Evolutionary conservation across 2,888 invertebrate genomes (phyloP), one percentile per base, ranked within the genome.

Genomic region (Dolichopus griseipennis): DNA sequence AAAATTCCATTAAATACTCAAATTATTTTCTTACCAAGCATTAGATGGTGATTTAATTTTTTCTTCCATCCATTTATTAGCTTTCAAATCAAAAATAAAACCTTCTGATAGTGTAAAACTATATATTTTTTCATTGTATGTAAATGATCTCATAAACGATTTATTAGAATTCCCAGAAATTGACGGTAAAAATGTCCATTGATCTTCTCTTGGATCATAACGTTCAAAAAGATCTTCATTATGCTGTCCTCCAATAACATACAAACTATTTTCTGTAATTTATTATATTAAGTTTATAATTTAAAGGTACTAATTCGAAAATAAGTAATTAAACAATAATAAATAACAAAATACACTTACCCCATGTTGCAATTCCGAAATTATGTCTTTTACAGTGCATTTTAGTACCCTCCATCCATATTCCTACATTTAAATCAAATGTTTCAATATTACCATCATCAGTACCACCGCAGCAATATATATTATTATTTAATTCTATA

Each of bases 171-270:
- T 34, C 18, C 34, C 34, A 9, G 34, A 34, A 33, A 64, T 34
- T 33, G 64, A 18, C 34, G 64, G 64, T 34, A 64, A 34, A 7
- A 34, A 20, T 6, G 34, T 9, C 64, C 34, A 64, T n/a, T n/a
- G 7, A 64, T 64, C 34, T 34, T 64, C 64, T 64, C 64, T 15
- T 18, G 64, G 64, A 64, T 64, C 64, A 64, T 64, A 64, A 34
- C 64, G 8, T 34, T 64, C 64, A 6, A 34, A n/a, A 34, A 64
- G 33, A 34, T 34, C 34, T 20, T 64, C 64, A 34, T n/a, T n/a
- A n/a, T n/a, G n/a, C n/a, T 15, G 33, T 12, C 64, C 64, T 27
- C 64, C 64, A 33, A 64, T 64, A 1, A 64, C 33, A 34, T 34
- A 64, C n/a, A 64, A 34, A 34, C 64, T 34, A 34, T 64, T 64